Evolutionary conservation across 2,113 vertebrate genomes (phyloP).

Genomic region (Azemiops feae): DNA sequence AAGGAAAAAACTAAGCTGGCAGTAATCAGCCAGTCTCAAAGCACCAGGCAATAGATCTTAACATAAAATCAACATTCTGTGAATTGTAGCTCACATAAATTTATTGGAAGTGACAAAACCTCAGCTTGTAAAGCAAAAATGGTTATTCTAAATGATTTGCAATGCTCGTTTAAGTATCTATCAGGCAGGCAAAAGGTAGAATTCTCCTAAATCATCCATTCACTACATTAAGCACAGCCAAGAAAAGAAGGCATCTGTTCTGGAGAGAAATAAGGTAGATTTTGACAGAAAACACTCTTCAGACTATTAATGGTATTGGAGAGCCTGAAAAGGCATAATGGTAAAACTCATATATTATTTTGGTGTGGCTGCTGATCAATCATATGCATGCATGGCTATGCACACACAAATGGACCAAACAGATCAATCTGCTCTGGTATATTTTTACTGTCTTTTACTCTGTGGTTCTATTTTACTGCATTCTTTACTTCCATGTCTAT

Average conservation of each 20-base stretch:
- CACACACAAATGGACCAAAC: neutral
- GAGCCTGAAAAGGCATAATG: neutral
- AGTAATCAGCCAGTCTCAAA: neutral
- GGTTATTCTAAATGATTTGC: constrained; percentile 39
- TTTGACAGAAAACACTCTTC: constrained; percentile 18
- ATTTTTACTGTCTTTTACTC: neutral
- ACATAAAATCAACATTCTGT: constrained; percentile 33
- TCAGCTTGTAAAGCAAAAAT: constrained; percentile 25
- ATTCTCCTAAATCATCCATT: constrained; percentile 16
- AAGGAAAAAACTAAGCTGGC: neutral
- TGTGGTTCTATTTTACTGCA: neutral
- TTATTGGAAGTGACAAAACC: constrained; percentile 20
- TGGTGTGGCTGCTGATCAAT: constrained; percentile 2
- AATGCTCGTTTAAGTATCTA: constrained; percentile 32
- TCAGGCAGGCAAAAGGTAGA: constrained; percentile 5
- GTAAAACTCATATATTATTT: constrained; percentile 11
- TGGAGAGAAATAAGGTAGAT: neutral
- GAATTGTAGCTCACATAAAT: constrained; percentile 33
- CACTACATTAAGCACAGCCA: constrained; percentile 13
- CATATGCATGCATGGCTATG: neutral
- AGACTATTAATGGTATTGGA: neutral
- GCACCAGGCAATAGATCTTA: constrained; percentile 17
- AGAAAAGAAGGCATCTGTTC: neutral
- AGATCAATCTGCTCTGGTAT: neutral
- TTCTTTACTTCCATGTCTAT: neutral